A percentile compares a stretch with the other conserved stretches of the same genome.
Evolutionary conservation across 2,113 vertebrate genomes (phyloP).

Genomic region (Hemiscyllium ocellatum): DNA sequence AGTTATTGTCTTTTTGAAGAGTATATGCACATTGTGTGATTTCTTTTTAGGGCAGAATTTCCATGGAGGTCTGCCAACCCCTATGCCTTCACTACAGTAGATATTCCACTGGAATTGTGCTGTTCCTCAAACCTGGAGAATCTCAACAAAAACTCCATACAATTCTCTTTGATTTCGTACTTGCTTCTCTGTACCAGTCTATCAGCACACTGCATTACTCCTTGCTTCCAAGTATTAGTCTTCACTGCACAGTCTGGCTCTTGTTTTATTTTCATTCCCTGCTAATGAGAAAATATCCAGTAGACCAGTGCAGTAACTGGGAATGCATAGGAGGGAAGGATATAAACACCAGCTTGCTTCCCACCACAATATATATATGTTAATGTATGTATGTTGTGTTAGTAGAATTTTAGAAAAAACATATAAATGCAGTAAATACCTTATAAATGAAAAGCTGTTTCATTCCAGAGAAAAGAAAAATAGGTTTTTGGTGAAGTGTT

Average conservation of each 20-base stretch:
- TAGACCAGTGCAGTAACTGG: background rate
- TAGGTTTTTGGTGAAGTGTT: background rate
- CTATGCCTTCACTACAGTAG: background rate
- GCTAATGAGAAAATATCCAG: background rate
- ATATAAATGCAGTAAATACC: background rate
- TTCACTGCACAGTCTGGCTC: background rate
- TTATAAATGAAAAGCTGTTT: background rate
- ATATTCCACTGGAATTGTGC: background rate
- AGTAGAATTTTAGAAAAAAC: background rate
- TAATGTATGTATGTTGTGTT: background rate
- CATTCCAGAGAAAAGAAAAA: background rate
- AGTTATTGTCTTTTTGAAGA: background rate
- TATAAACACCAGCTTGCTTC: background rate
- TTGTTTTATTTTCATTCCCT: background rate
- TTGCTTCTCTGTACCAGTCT: background rate
- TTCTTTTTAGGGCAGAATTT: background rate
- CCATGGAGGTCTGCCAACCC: background rate
- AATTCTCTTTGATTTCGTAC: background rate
- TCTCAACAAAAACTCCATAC: background rate
- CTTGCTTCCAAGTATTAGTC: background rate
- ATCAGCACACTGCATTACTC: background rate
- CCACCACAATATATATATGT: background rate
- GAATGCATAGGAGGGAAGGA: background rate
- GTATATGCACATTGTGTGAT: background rate
- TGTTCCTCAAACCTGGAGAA: background rate